Evolutionary conservation across 2,113 vertebrate species (phyloP), one percentile per base, ranked within the genome.

Genomic region (Camelus bactrianus): DNA sequence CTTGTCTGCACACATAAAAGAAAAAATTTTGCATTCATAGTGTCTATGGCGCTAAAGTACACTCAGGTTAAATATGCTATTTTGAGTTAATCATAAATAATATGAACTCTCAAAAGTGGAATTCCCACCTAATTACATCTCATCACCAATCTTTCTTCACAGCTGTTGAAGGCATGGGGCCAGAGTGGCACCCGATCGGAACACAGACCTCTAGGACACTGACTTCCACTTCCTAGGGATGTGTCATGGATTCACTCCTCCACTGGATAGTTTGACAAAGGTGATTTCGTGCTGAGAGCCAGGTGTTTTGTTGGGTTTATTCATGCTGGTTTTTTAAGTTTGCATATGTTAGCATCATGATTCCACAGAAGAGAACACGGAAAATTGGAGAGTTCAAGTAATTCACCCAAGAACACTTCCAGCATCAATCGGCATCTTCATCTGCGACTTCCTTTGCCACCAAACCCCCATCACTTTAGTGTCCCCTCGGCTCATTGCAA

Each of bases 161-260:
- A 6, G 50, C 20, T 3, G 8, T 9, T 30, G 8, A 48, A n/a
- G 58, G 32, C 42, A 17, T 38, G 14, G 19, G 17, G 32, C 0
- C 28, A 13, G 38, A 42, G 38, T 42, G 38, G 38, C 38, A 42
- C 38, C 38, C 38, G 38, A 42, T 42, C 38, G 4, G 38, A 42
- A 42, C 38, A 42, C 38, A 42, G 38, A 42, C 38, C 28, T 64
- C 38, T 0, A 17, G 58, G 22, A 28, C 26, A 10, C 12, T 5
- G 22, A 12, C 19, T 28, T 38, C 32, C 26, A 2, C 62, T 58
- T 13, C 8, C 24, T 6, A 32, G 38, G 32, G 28, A 15, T 42
- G n/a, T 3, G 8, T 46, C 73, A 20, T 1, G 0, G 42, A 42
- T 28, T 24, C n/a, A 24, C 1, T 13, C 8, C 6, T 64, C 35